Evolutionary conservation across 2,888 invertebrate species (phyloP), one percentile per base, ranked within the genome.

Genomic region (Hydropsyche betteni): DNA sequence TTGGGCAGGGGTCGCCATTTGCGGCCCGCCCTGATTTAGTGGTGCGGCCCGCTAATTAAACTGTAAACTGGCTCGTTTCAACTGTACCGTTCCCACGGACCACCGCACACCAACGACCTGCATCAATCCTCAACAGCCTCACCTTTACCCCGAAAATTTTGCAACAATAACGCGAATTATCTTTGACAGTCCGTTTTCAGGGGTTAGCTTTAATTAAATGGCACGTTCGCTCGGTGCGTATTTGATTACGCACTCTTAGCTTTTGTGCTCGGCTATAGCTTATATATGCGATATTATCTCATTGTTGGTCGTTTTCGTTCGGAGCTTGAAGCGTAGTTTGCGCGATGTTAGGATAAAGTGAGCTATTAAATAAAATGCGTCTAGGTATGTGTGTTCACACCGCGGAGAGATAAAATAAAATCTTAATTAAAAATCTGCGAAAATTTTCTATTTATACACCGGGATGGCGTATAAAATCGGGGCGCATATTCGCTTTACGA

Each of bases 31-130:
- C 76, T 76, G 72, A 72, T 73, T 73, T 73, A 76, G 76, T 72
- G 76, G 73, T 55, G 52, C 68, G 64, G 73, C 68, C 72, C 50
- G 76, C 72, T 76, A 76, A 76, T 76, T 76, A 76, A 76, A 76
- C 72, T 69, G 76, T 76, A 76, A 73, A 76, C 76, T 73, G 72
- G 76, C 73, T 76, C 72, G 72, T 72, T 72, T 36, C 72, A 72
- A 58, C 69, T 73, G 76, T 68, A 68, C 58, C 73, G 73, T 76
- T 76, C 76, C 76, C 76, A 76, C 76, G 76, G 61, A 72, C 72
- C 52, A 70, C 70, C 55, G 33, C 44, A 61, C 72, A 10, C 50
- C 14, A 33, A 69, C 51, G 16, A 24, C 12, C 64, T 14, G n/a
- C 64, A n/a, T 34, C 10, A 12, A 36, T n/a, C 14, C 64, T 12